Conservation (phyloP, 2,797 vertebrate genomes). For the Nothura maculosa region DNA sequence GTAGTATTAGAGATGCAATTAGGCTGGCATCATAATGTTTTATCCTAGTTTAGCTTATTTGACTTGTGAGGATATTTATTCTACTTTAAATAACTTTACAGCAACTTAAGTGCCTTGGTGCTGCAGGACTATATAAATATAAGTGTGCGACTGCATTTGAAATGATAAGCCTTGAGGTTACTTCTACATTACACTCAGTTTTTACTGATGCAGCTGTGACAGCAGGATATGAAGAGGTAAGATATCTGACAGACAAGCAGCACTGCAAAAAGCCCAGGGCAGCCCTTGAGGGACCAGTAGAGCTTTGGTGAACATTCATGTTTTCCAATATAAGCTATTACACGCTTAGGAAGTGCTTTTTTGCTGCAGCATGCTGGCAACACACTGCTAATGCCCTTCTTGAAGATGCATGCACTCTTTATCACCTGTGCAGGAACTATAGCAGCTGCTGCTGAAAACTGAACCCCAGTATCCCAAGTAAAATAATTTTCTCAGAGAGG, state of each 20-base stretch:
- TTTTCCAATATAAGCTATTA: not conserved
- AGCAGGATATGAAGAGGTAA: not conserved
- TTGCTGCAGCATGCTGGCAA: not conserved
- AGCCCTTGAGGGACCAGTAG: not conserved
- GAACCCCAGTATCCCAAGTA: not conserved
- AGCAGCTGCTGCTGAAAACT: not conserved
- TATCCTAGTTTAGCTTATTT: not conserved
- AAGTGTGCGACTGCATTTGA: not conserved
- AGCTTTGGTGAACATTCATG: not conserved
- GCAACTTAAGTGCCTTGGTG: not conserved
- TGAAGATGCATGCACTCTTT: rapidly evolving
- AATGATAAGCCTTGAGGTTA: not conserved
- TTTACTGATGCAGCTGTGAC: not conserved
- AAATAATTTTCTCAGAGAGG: not conserved
- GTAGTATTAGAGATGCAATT: not conserved
- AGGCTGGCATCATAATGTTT: not conserved
- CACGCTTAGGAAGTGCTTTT: not conserved
- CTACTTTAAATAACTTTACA: not conserved
- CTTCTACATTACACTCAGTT: not conserved
- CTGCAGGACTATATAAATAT: not conserved
- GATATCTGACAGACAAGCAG: not conserved
- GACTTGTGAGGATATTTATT: not conserved
- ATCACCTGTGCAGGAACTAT: not conserved
- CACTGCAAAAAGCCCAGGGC: rapidly evolving
- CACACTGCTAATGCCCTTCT: rapidly evolving